Evolutionary conservation across 92 coral and sea anemone genomes (phyloP), one percentile per base, ranked within the genome.

Genomic region (Bergia sp.): DNA sequence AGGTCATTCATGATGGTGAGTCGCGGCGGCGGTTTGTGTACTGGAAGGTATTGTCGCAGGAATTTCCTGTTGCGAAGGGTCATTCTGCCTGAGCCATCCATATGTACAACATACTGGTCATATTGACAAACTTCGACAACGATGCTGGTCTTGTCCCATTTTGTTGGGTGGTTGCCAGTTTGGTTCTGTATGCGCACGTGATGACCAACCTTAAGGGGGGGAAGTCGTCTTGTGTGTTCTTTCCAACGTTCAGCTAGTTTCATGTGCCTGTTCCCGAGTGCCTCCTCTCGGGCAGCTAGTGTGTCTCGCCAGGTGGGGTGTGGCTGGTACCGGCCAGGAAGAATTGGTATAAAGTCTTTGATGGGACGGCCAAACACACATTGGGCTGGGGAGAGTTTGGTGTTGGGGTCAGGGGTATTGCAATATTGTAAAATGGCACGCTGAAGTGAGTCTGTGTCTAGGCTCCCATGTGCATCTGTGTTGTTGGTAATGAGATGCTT

Each of bases 261-360:
- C 45, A 39, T 74, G 23, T 74, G 79, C 79, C 79, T 37, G 44
- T 37, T 74, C n/a, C 79, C 7, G 45, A 74, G 79, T 37, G n/a
- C 79, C 21, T 88, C 45, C 39, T 88, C 90, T 41, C 90, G 10
- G 29, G 86, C 80, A 7, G 50, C 72, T 45, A 88, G 49, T 73
- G 86, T 88, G 73, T 86, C 89, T 88, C 5, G 73, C 90, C 90
- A 88, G 3, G 86, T 88, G 69, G 86, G 86, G 71, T 88, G 90
- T 1, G 86, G 89, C 20, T 42, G 43, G 89, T 86, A 86, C 47
- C 82, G 64, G 55, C 94, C 94, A 13, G 91, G 94, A 1, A 90
- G 76, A 50, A 93, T 92, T 65, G 96, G 94, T 47, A 90, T 94
- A 81, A 92, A 86, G 92, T 90, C 92, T 79, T 92, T 92, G 92